Evolutionary conservation across 2,888 invertebrate genomes (phyloP).

Genomic region (Apoda limacodes): DNA sequence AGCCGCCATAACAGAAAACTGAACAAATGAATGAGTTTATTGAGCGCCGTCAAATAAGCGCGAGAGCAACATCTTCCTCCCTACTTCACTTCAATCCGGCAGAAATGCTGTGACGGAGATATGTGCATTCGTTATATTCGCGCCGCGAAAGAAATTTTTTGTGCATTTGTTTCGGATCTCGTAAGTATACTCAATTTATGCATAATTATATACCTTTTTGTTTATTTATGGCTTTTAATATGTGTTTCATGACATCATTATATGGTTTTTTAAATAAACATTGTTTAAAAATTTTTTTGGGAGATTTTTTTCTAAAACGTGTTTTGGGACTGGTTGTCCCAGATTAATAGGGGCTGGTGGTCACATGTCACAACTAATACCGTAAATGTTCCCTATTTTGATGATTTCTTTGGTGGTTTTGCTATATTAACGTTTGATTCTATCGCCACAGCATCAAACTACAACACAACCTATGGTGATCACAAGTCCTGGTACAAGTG

Average conservation of each 20-base stretch:
- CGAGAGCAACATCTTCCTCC: constrained; percentile 3
- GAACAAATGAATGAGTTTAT: constrained; percentile 6
- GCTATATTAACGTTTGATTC: no score
- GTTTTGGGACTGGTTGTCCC: constrained; percentile 10
- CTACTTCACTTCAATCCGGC: constrained; percentile 3
- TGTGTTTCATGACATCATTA: no score
- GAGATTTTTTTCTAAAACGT: constrained; percentile 4
- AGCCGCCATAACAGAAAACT: constrained; percentile 8
- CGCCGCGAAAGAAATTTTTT: constrained; percentile 4
- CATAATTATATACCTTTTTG: constrained; percentile 4
- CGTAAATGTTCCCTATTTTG: no score
- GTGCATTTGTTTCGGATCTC: constrained; percentile 2
- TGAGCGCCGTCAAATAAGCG: constrained; percentile 2
- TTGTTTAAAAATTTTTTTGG: constrained; percentile 3
- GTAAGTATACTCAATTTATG: constrained; percentile 2
- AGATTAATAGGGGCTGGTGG: constrained; percentile 11
- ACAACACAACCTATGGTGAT: constrained; percentile 9
- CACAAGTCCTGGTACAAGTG: constrained; percentile 12
- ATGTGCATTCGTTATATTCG: constrained; percentile 1
- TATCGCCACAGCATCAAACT: constrained; percentile 12
- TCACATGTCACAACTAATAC: no score
- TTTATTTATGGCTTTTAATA: constrained; percentile 3
- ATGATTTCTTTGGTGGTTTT: no score
- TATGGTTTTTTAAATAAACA: constrained; percentile 1
- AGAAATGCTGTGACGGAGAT: not conserved